Conservation (phyloP, 92 coral and sea anemone genomes). For the Phenganax marumi region DNA sequence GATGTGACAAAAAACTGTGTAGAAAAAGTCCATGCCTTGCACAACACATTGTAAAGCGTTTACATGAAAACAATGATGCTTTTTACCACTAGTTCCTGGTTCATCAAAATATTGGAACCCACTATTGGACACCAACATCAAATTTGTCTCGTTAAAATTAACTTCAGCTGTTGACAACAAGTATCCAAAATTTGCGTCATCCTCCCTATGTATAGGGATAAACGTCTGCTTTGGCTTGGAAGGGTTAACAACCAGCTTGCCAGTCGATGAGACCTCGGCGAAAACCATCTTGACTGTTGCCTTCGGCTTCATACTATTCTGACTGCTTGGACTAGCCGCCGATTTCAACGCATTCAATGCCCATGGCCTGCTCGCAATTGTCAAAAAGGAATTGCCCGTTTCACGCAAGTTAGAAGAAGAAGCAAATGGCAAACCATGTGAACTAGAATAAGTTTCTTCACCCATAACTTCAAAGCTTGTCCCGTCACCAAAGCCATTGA, state of each 20-base stretch:
- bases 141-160: conserved; percentile 44
- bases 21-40: no score
- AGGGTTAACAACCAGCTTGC: conserved; percentile 30
- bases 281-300: conserved; percentile 44
- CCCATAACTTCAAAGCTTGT: conserved; percentile 20
- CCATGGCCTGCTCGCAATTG: conserved; percentile 34
- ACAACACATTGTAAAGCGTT: background rate
- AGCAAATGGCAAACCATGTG: background rate
- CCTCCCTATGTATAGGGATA: conserved; percentile 40
- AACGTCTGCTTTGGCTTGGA: conserved; percentile 37
- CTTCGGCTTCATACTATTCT: conserved; percentile 19
- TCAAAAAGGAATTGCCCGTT: background rate
- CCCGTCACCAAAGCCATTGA: conserved; percentile 11
- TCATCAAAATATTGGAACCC: conserved; percentile 56
- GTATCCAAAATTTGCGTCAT: conserved; percentile 40
- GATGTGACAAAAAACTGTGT: no score
- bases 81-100: conserved; percentile 52
- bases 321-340: background rate
- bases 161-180: conserved; percentile 35
- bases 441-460: background rate
- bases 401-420: background rate
- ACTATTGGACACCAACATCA: conserved; percentile 53
- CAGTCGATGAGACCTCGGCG: conserved; percentile 36
- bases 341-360: conserved; percentile 6
- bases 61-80: background rate